Conservation (phyloP, 2,888 invertebrate species). For the Drosophila testacea region DNA sequence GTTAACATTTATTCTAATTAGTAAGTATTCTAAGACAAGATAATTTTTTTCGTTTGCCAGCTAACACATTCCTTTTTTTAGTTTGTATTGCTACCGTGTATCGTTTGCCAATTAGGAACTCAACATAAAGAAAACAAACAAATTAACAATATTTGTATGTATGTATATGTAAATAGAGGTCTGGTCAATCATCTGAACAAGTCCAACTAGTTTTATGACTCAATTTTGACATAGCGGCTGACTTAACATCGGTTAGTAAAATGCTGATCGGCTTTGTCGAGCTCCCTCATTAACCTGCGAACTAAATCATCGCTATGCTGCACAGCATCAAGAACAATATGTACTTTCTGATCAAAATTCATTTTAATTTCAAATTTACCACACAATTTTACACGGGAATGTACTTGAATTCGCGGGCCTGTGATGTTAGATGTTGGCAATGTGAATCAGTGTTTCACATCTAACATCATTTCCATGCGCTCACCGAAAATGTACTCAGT, state of each 20-base stretch:
- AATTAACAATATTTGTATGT: not conserved
- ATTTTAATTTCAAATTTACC: too few relatives aligned
- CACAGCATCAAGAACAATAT: too few relatives aligned
- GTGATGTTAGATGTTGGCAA: too few relatives aligned
- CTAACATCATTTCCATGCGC: too few relatives aligned
- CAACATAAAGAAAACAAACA: slow-evolving; percentile 17
- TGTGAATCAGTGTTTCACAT: too few relatives aligned
- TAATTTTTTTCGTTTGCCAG: not conserved
- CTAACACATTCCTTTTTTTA: slow-evolving; percentile 41
- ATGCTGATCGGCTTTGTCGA: too few relatives aligned
- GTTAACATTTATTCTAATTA: slow-evolving; percentile 66
- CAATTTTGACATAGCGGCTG: not conserved
- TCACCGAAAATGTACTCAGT: too few relatives aligned
- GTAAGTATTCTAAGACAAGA: slow-evolving; percentile 45
- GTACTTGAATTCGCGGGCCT: too few relatives aligned
- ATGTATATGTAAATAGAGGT: slow-evolving; percentile 6
- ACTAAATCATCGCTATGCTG: too few relatives aligned
- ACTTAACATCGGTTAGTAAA: not conserved
- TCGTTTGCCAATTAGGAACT: slow-evolving; percentile 73
- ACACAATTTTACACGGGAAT: too few relatives aligned
- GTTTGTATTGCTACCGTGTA: slow-evolving; percentile 71
- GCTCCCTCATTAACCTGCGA: too few relatives aligned
- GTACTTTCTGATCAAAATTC: too few relatives aligned
- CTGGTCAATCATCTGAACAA: not conserved
- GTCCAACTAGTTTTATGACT: not conserved